Base-by-base conservation (phyloP, 1,140 invertebrate genomes). In the Pogonognathellus flavescens region DNA sequence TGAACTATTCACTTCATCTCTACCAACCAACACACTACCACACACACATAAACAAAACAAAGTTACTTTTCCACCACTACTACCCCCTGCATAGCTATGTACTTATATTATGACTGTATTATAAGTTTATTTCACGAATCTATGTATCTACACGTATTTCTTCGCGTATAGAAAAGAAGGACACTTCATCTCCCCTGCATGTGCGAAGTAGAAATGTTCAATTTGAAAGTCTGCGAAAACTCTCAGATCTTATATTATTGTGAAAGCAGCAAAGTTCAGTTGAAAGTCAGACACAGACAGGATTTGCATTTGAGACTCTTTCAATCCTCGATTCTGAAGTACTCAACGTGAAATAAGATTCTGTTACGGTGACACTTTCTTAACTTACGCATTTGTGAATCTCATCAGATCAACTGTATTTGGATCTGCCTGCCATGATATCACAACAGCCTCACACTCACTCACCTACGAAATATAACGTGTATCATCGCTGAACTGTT, bases 41-140 rank as follows among this genome's bases (percentile, higher is more conserved):
- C 70, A 76, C 70, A 76, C 70, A 76, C 70, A 76, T 76, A 76
- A 76, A 76, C 70, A 76, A 76, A 76, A 50, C 70, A 76, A 76
- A 66, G 20, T 66, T 25, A 41, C 31, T 41, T 41, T 41, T 41
- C 31, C 1, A 41, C 31, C 6, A 41, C 31, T 41, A 41, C 31
- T 41, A 41, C 31, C 31, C 31, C 31, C 6, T 41, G 31, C 31
- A 41, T 41, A 41, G 2, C 31, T 41, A 41, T 41, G 6, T 41
- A 41, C 6, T 3, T 41, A 6, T 41, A 41, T 41, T 41, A 41
- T 41, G 31, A 41, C 6, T 41, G 6, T 41, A 41, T 41, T 41
- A n/a, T n/a, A 41, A 41, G 2, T 41, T 3, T 6, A 41, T 41
- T 41, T 6, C 6, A 1, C 31, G 31, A 41, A 41, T 41, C 2